Percentiles rank a stretch among this genome's conserved stretches.
phyloP scores from a whole-genome alignment of 2,797 vertebrate species.

The Xenopus petersii region DNA sequence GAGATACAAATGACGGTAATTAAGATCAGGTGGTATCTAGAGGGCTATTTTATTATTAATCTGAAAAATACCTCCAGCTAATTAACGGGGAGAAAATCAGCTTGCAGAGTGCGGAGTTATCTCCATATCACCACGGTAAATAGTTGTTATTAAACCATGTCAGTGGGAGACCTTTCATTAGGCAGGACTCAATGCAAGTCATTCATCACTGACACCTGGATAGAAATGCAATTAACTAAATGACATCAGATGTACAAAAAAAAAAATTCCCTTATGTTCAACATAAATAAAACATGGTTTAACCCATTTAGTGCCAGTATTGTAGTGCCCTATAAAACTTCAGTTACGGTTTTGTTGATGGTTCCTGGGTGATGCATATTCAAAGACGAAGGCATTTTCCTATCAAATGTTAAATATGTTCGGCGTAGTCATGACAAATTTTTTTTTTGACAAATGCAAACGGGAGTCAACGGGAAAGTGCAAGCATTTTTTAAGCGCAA shows the following conservation, averaged over 20 bases:
- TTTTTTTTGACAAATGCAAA: too few species aligned
- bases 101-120: conserved; percentile 68
- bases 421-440: too few species aligned
- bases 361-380: too few species aligned
- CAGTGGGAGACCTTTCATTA: conserved; percentile 47
- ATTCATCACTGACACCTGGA: conserved; percentile 36
- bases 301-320: too few species aligned
- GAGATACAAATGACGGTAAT: conserved; percentile 70
- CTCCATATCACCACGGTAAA: conserved; percentile 59
- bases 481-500: too few species aligned
- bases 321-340: too few species aligned
- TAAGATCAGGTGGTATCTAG: conserved; percentile 70
- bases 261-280: too few species aligned
- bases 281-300: too few species aligned
- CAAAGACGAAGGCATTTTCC: too few species aligned
- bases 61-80: conserved; percentile 61
- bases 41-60: conserved; percentile 70
- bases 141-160: conserved; percentile 53
- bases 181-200: conserved; percentile 40
- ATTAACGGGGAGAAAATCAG: conserved; percentile 67
- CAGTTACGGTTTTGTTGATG: too few species aligned
- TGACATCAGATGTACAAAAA: not conserved
- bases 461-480: too few species aligned
- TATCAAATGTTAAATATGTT: too few species aligned
- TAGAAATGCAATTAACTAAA: conserved; percentile 18